Conservation (phyloP, 2,888 invertebrate species). For the Venustoraphidia nigricollis region DNA sequence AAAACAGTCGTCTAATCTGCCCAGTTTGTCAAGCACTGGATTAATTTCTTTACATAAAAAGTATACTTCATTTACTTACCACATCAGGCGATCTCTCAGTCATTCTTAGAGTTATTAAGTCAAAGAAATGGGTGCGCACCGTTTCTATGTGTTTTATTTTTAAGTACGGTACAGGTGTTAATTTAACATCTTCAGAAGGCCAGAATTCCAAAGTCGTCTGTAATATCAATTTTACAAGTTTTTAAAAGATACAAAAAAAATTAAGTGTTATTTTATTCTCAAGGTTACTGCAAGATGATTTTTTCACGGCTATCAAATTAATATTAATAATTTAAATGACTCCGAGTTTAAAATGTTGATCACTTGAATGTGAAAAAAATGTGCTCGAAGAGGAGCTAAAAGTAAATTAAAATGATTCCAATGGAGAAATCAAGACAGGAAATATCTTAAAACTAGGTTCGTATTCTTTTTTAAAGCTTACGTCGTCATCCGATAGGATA, state of each 20-base stretch:
- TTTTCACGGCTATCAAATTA: too few relatives aligned
- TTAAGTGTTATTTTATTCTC: too few relatives aligned
- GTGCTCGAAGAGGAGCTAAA: too few relatives aligned
- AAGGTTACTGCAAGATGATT: too few relatives aligned
- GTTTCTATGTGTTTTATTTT: constrained; percentile 11
- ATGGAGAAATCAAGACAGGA: too few relatives aligned
- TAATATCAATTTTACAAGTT: neutral
- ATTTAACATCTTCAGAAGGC: constrained; percentile 15
- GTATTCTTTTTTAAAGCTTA: constrained; percentile 11
- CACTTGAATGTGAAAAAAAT: too few relatives aligned
- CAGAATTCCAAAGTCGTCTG: constrained; percentile 19
- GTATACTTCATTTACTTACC: neutral
- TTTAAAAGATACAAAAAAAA: too few relatives aligned
- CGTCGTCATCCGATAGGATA: constrained; percentile 22
- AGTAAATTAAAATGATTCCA: too few relatives aligned
- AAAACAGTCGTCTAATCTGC: too few relatives aligned
- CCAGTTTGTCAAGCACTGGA: neutral
- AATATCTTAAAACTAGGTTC: neutral
- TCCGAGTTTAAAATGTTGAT: too few relatives aligned
- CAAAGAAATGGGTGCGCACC: neutral
- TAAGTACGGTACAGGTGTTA: constrained; percentile 17
- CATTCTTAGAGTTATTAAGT: neutral
- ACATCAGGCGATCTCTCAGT: neutral
- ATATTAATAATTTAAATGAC: too few relatives aligned
- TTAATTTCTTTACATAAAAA: constrained; percentile 9